Base-by-base conservation (phyloP, 2,888 invertebrate species). In the Hemithea aestivaria region DNA sequence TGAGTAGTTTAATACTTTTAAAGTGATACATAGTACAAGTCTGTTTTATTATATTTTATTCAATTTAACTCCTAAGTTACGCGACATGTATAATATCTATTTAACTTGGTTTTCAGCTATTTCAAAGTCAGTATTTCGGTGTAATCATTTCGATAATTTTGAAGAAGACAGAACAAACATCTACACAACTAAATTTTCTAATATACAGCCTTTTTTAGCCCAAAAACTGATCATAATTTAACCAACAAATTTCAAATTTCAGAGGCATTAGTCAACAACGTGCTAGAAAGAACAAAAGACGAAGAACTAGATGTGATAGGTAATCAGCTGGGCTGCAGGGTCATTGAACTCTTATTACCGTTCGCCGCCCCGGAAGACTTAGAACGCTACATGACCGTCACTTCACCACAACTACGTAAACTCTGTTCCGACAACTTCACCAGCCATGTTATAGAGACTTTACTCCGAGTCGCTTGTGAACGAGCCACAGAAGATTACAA, bases 271-370 rank as follows among this genome's bases (percentile, higher is more conserved):
- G 92, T 92, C 0, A 91, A 92, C 53, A 95, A 95, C 66, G 93
- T 94, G 0, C 89, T 95, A 36, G 91, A 92, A 48, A 89, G 93
- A 60, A 93, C 93, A 0, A 84, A 88, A 46, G 91, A 88, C 0
- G 89, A 91, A 45, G 96, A 96, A 74, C 73, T 94, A 0, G 89
- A 93, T 24, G 89, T 92, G 24, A 89, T 93, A 0, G 91, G 92
- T 4, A 96, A 96, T 76, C 95, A 96, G 73, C 88, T 96, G 0
- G 94, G 94, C 0, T 94, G 93, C 30, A 85, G 94, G 50, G 91
- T 93, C 0, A 78, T 96, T 1, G 96, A 96, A 62, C 85, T 90
- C n/a, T 76, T 96, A 0, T 71, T 96, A 0, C 92, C 93, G 0
- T 91, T 90, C 44, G 90, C 92, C 1, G 89, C 89, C 42, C 83